Conservation (phyloP, 1,140 invertebrate genomes). For the Zaprionus tsacasi region DNA sequence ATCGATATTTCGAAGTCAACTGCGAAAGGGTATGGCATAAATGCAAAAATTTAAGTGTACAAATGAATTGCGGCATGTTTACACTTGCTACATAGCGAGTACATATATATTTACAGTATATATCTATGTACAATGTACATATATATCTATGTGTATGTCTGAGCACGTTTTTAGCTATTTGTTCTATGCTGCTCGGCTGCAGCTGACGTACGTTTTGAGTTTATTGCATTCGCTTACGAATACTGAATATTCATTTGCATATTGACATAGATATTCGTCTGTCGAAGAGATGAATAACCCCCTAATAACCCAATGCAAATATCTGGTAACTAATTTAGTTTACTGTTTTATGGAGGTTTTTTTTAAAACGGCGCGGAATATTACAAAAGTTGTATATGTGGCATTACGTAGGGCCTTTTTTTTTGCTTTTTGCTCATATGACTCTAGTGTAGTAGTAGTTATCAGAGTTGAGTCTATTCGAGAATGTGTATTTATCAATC, state of each 20-base stretch:
- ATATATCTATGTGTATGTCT: background rate
- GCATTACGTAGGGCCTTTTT: background rate
- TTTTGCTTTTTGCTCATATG: background rate
- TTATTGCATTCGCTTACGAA: constrained; percentile 24
- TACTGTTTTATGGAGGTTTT: background rate
- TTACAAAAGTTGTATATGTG: background rate
- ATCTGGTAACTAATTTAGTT: background rate
- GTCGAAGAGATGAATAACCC: constrained; percentile 1
- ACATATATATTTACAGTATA: no score
- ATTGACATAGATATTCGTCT: constrained; percentile 32
- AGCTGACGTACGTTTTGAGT: constrained; percentile 1
- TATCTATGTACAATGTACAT: background rate
- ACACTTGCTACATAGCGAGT: background rate
- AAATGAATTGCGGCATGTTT: constrained; percentile 26
- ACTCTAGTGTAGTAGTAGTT: background rate
- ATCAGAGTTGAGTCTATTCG: constrained; percentile 30
- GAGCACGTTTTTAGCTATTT: constrained; percentile 17
- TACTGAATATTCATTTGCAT: constrained; percentile 49
- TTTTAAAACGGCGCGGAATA: no score
- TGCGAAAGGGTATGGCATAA: constrained; percentile 14
- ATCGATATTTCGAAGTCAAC: constrained; percentile 1
- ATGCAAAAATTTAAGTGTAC: constrained; percentile 30
- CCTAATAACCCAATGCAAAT: background rate
- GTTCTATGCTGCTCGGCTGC: constrained; percentile 12
- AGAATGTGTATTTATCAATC: constrained; percentile 38